Conservation (phyloP, 2,113 vertebrate species). For the Synchiropus splendidus region DNA sequence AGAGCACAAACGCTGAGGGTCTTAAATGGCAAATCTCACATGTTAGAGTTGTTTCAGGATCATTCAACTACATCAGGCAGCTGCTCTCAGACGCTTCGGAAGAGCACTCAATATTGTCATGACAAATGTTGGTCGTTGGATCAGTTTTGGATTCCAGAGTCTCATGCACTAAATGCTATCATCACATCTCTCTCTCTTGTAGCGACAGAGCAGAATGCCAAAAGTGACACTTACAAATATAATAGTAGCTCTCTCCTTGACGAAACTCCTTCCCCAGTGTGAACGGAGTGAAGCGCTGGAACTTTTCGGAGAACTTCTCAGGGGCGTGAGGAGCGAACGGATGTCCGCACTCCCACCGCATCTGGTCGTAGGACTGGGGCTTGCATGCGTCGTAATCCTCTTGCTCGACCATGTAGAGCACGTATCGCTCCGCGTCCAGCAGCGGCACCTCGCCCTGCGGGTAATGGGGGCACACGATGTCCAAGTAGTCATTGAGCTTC, state of each 20-base stretch:
- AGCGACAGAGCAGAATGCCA: not conserved
- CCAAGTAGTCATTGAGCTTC: constrained; percentile 84
- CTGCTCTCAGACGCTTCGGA: too few species aligned
- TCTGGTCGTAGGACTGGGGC: constrained; percentile 78
- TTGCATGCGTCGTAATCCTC: constrained; percentile 78
- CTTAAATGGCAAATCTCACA: too few species aligned
- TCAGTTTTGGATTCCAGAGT: too few species aligned
- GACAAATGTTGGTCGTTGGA: too few species aligned
- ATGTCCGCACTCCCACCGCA: constrained; percentile 87
- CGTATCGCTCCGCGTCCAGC: constrained; percentile 77
- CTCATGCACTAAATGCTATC: too few species aligned
- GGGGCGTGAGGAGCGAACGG: constrained; percentile 79
- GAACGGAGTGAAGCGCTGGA: constrained; percentile 90
- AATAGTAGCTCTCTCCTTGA: constrained; percentile 90
- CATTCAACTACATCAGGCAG: too few species aligned
- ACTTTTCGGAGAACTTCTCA: constrained; percentile 88
- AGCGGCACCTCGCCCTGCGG: constrained; percentile 67
- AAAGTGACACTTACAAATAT: constrained; percentile 81
- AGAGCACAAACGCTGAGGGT: too few species aligned
- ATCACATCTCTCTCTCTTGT: not conserved
- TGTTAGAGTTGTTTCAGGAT: too few species aligned
- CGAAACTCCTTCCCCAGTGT: constrained; percentile 88
- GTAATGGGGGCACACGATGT: constrained; percentile 91
- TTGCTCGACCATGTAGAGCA: constrained; percentile 82
- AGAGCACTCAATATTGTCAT: too few species aligned